These are phyloP conservation scores for Otocyon megalotis DNA, from an alignment of 2,113 vertebrate species.

Conservation along the genomic window DNA sequence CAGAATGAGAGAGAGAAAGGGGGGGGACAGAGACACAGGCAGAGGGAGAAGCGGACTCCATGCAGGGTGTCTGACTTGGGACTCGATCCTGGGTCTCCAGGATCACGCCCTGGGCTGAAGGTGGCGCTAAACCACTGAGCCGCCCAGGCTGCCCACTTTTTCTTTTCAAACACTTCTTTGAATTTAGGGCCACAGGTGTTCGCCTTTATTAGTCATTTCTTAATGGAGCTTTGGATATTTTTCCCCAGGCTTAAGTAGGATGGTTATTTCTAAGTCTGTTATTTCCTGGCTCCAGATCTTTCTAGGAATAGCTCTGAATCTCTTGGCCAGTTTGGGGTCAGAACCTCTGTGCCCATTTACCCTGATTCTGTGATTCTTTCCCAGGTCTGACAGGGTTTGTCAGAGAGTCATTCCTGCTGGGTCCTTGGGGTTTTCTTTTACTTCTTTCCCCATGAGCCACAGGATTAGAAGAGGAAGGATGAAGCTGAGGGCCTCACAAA, in stretches of 20 bases:
- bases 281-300: conserved; percentile 46
- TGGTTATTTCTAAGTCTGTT: conserved; percentile 59
- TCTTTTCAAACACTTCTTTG: not conserved
- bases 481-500: not conserved
- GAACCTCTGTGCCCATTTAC: not conserved
- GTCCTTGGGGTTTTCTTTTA: not conserved
- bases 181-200: not conserved
- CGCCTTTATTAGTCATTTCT: not conserved
- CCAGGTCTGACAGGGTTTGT: not conserved
- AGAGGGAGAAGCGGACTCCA: too few relatives aligned
- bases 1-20: too few relatives aligned
- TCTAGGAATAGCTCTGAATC: conserved; percentile 22
- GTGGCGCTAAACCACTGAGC: too few relatives aligned
- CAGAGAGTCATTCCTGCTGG: not conserved
- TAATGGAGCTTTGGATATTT: not conserved
- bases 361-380: not conserved
- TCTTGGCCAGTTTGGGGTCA: not conserved
- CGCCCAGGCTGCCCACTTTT: not conserved
- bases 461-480: not conserved
- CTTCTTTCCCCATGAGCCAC: not conserved
- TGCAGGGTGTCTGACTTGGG: too few relatives aligned
- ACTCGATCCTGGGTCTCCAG: too few relatives aligned
- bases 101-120: too few relatives aligned
- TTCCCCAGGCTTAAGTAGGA: conserved; percentile 52
- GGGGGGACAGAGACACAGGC: too few relatives aligned